phyloP scores from a whole-genome alignment of 2,888 invertebrate genomes.

The Drosophila leonis region DNA sequence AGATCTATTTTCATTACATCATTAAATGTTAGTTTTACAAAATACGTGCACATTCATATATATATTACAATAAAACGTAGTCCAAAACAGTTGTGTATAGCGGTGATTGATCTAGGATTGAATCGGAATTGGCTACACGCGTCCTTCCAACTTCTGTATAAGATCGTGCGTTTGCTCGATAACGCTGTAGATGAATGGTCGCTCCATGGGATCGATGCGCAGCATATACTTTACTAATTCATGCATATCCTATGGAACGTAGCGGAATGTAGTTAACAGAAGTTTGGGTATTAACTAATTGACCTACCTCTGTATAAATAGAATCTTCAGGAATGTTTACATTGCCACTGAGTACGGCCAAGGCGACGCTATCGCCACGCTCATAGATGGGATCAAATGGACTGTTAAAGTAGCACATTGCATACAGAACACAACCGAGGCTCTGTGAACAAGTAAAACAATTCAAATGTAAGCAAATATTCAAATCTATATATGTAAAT shows the following conservation, averaged over 20 bases:
- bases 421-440: conserved; percentile 93
- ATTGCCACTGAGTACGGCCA: conserved; percentile 92
- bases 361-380: conserved; percentile 93
- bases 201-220: conserved; percentile 90
- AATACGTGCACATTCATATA: conserved; percentile 63
- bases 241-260: conserved; percentile 87
- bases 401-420: conserved; percentile 93
- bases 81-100: conserved; percentile 64
- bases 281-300: neutral
- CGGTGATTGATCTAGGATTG: conserved; percentile 60
- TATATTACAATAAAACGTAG: conserved; percentile 71
- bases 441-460: conserved; percentile 88
- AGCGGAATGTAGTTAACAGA: neutral
- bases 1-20: conserved; percentile 1
- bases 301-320: conserved; percentile 87
- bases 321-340: conserved; percentile 90
- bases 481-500: neutral
- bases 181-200: conserved; percentile 91
- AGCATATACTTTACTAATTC: conserved; percentile 90
- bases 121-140: conserved; percentile 85
- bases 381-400: conserved; percentile 94
- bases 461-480: neutral
- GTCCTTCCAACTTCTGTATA: conserved; percentile 87
- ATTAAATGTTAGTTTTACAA: conserved; percentile 46
- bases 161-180: conserved; percentile 88